These are phyloP conservation scores for Probaryconus sp. DNA, from an alignment of 1,140 invertebrate genomes.

Conservation along the genomic window DNA sequence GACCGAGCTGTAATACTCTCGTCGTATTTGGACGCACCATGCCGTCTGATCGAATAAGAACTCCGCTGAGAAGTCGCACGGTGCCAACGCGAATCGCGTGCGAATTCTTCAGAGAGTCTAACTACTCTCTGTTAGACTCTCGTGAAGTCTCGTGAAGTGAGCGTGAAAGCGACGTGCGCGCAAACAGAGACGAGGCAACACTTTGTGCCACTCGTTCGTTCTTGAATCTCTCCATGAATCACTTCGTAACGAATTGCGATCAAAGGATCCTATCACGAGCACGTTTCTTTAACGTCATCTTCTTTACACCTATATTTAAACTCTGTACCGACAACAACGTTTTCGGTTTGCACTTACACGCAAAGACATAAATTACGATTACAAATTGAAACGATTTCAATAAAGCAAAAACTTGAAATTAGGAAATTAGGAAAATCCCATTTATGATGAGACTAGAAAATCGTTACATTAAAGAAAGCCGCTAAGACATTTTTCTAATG, in stretches of 20 bases:
- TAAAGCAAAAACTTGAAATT: no score
- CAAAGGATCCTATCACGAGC: conserved; percentile 34
- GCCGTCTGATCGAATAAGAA: conserved; percentile 22
- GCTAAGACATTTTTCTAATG: no score
- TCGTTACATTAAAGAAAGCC: no score
- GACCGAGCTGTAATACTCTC: neutral
- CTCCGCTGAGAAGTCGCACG: no score
- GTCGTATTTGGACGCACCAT: conserved; percentile 13
- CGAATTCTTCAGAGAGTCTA: neutral
- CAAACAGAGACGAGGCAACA: conserved; percentile 9
- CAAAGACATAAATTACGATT: neutral
- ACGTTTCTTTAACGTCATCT: conserved; percentile 18
- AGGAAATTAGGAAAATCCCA: no score
- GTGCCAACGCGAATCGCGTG: conserved; percentile 11
- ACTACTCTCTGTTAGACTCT: neutral
- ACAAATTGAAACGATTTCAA: no score
- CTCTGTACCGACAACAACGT: conserved; percentile 1
- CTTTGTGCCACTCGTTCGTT: conserved; percentile 17
- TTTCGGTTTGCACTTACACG: neutral
- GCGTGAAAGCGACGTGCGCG: conserved; percentile 15
- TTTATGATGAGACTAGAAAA: no score
- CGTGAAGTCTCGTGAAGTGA: neutral
- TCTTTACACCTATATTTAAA: conserved; percentile 8
- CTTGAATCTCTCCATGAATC: conserved; percentile 29
- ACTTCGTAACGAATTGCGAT: conserved; percentile 37